Evolutionary conservation across 2,797 vertebrate species (phyloP), one percentile per base, ranked within the genome.

Genomic region (Hypotaenidia okinawae): DNA sequence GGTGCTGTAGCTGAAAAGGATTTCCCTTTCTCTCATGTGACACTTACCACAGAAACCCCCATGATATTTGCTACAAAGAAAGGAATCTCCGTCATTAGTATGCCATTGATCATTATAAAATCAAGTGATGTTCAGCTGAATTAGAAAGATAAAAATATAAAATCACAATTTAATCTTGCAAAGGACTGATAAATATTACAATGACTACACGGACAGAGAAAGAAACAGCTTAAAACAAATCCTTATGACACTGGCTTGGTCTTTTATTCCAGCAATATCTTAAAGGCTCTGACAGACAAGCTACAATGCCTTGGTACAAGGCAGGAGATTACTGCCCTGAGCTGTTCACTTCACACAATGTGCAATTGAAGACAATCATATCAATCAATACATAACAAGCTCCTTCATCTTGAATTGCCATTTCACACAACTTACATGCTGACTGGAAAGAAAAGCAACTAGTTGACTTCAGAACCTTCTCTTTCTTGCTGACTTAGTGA

Each of bases 401-500:
- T 83, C 57, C 49, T 93, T 87, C 27, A 83, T 95, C 82, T 89
- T 84, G 11, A 90, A 52, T 30, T 90, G 61, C n/a, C 7, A 41
- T 91, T 90, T 95, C 73, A 92, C 79, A 83, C 49, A 62, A 83
- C 13, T 89, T 49, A 84, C 25, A 51, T 21, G 47, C 9, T 0
- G 1, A 41, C 49, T 76, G 80, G n/a, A 89, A 94, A 87, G 37
- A 93, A 94, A 86, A 83, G 49, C 37, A 70, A 39, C 19, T 51
- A 54, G 22, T 85, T 80, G 61, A 93, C 59, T 77, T 27, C 63
- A 62, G 13, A 63, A 32, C 72, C 43, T 72, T 91, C 15, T 90
- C 61, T 54, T 84, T n/a, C 77, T 92, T 79, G 15, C 67, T 75
- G 72, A 49, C 64, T 86, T 92, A 91, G 90, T 66, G 54, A 92